phyloP scores from a whole-genome alignment of 2,797 vertebrate species.

The Dipus sagitta region DNA sequence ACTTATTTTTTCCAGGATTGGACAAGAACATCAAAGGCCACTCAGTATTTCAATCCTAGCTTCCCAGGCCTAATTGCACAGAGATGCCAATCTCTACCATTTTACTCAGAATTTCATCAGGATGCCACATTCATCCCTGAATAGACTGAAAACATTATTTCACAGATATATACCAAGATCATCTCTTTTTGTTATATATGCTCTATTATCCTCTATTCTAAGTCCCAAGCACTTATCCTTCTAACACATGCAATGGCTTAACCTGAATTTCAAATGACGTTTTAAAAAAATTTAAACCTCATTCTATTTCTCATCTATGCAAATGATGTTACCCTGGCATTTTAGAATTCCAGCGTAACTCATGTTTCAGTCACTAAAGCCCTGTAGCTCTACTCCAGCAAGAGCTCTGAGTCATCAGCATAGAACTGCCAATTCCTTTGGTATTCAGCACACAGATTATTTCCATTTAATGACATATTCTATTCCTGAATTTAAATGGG shows the following conservation, averaged over 20 bases:
- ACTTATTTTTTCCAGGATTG: slow-evolving; percentile 38
- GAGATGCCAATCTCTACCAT: not conserved
- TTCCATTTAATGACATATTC: slow-evolving; percentile 72
- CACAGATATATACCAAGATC: not conserved
- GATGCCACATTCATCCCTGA: not conserved
- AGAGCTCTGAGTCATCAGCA: slow-evolving; percentile 25
- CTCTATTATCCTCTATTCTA: slow-evolving; percentile 45
- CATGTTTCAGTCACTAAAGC: slow-evolving; percentile 52
- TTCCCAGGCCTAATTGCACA: slow-evolving; percentile 40
- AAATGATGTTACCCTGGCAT: slow-evolving; percentile 46
- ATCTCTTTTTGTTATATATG: slow-evolving; percentile 7
- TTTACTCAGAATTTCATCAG: not conserved
- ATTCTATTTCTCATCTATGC: slow-evolving; percentile 54
- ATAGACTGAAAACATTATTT: slow-evolving; percentile 55
- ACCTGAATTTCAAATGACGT: slow-evolving; percentile 50
- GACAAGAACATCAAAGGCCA: slow-evolving; percentile 27
- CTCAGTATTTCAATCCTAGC: not conserved
- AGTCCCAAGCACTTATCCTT: slow-evolving; percentile 16
- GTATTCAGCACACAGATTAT: slow-evolving; percentile 60
- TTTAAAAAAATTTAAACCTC: slow-evolving; percentile 4
- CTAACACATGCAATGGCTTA: slow-evolving; percentile 54
- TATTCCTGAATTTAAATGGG: slow-evolving; percentile 75
- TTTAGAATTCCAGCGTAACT: slow-evolving; percentile 62
- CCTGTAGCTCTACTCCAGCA: slow-evolving; percentile 43
- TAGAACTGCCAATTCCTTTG: slow-evolving; percentile 50